Percentiles rank a stretch among this genome's conserved stretches.
Conservation (phyloP, 2,888 invertebrate species). For the Notocelia uddmanniana region DNA sequence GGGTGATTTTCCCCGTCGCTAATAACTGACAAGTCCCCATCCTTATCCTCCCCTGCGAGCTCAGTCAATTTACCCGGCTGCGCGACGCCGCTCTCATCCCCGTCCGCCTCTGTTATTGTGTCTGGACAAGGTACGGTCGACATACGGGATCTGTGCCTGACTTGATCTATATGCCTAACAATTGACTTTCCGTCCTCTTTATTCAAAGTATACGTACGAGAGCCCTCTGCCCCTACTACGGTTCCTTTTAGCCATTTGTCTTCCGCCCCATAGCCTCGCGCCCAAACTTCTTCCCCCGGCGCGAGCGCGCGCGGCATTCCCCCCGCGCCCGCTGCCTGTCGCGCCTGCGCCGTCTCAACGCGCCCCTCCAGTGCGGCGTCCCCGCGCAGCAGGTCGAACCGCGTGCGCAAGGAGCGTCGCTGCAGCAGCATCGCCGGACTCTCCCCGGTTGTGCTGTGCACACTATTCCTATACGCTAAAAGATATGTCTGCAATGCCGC, state of each 20-base stretch:
- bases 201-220: background rate
- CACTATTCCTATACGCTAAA: conserved; percentile 45
- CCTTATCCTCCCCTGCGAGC: too few species aligned
- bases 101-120: background rate
- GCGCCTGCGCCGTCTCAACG: background rate
- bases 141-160: conserved; percentile 18
- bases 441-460: conserved; percentile 44
- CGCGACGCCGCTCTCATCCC: background rate
- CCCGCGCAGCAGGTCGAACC: conserved; percentile 30
- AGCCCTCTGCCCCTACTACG: background rate
- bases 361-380: background rate
- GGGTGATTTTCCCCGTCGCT: too few species aligned
- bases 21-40: too few species aligned
- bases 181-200: conserved; percentile 1
- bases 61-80: too few species aligned
- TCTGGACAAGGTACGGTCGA: conserved; percentile 19
- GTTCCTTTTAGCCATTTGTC: conserved; percentile 17
- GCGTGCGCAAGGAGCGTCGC: conserved; percentile 23
- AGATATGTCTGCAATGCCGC: conserved; percentile 43
- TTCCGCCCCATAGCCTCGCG: background rate
- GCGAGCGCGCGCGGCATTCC: background rate
- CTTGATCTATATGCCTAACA: conserved; percentile 17
- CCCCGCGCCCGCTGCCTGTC: background rate
- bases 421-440: conserved; percentile 42
- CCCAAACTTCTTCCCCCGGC: background rate